Percentiles rank a stretch among this genome's conserved stretches.
These are phyloP conservation scores for Tursiops truncatus DNA, from an alignment of 2,113 vertebrate species.

Conservation along the genomic window DNA sequence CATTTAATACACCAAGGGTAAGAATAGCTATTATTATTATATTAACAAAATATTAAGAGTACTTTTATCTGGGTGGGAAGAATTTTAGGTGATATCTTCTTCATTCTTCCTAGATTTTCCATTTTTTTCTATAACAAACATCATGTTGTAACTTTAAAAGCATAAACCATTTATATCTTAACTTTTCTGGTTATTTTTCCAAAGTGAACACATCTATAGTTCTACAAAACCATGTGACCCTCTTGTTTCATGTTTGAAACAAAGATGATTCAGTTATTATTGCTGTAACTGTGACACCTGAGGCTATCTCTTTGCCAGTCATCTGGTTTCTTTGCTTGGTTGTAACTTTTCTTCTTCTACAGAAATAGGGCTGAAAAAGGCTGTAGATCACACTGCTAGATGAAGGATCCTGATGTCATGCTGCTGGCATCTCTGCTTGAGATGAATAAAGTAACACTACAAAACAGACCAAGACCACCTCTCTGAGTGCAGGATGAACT, in stretches of 20 bases:
- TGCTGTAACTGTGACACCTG: neutral
- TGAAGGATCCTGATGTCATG: neutral
- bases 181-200: neutral
- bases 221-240: neutral
- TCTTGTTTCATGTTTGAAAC: neutral
- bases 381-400: neutral
- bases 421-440: neutral
- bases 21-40: neutral
- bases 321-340: neutral
- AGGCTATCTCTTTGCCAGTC: neutral
- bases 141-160: neutral
- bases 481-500: neutral
- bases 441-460: neutral
- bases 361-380: neutral
- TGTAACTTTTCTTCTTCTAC: neutral
- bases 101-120: slow-evolving; percentile 2
- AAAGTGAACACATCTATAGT: neutral
- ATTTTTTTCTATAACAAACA: neutral
- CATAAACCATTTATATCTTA: neutral
- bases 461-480: neutral
- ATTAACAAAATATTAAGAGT: neutral
- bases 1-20: neutral
- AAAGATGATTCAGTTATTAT: neutral
- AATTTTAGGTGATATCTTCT: neutral
- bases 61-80: neutral